Evolutionary conservation across 2,797 vertebrate genomes (phyloP), one percentile per base, ranked within the genome.

Genomic region (Pampus argenteus): DNA sequence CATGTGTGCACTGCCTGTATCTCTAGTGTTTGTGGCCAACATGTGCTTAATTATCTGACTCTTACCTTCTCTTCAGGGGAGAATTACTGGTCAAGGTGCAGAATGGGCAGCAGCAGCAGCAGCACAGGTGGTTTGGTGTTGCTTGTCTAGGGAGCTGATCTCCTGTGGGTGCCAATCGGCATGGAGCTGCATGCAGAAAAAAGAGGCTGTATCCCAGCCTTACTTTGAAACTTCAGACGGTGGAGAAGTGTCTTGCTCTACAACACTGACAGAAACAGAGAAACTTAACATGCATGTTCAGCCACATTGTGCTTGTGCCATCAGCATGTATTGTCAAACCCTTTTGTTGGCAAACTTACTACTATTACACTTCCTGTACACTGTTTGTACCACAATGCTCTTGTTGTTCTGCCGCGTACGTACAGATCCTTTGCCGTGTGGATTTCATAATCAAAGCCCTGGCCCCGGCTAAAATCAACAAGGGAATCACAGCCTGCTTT

Each of bases 361-460:
- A 65, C 36, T 2, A 2, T 50, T 6, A 29, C 11, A 50, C 51
- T 45, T 22, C 9, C 18, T 59, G 28, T 14, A 6, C 6, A 6
- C 20, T 29, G 40, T 57, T 48, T 42, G 8, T 50, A 50, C 14
- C 36, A n/a, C 42, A 5, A 2, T 25, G 17, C 13, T 42, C 11
- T 48, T 51, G 44, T 49, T 45, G 44, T 20, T 49, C n/a, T 52
- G 40, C 26, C 36, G 36, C 6, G 9, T 25, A 60, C 54, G 11
- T 44, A 61, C 38, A 49, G 6, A 45, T 69, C 22, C 45, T 45
- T 63, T 58, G 13, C 36, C 38, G 31, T 31, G n/a, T 28, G 70
- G 47, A 67, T 82, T 77, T 51, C 74, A 31, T 79, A 81, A 84
- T 81, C 68, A 81, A 84, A 86, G 61, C 29, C 40, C 70, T 6